phyloP scores from a whole-genome alignment of 2,113 vertebrate species.

The Lophotis ruficrista region DNA sequence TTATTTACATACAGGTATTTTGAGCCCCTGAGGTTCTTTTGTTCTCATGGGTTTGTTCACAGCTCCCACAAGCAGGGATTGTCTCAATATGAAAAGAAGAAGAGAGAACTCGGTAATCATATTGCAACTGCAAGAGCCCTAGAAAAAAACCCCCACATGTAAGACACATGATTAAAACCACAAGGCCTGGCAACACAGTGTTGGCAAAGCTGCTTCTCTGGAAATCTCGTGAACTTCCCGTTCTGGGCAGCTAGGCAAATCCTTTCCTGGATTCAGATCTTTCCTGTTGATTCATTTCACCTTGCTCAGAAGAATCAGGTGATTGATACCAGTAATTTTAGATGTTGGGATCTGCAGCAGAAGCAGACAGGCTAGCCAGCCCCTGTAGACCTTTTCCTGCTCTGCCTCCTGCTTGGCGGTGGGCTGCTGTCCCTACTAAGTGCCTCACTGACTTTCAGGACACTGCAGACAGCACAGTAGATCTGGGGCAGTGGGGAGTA shows the following conservation, averaged over 20 bases:
- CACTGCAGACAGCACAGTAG: background rate
- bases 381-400: background rate
- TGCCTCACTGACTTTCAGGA: background rate
- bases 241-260: background rate
- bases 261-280: background rate
- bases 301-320: background rate
- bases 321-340: background rate
- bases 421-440: background rate
- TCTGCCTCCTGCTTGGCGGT: fast-evolving
- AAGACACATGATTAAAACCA: background rate
- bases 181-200: background rate
- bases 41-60: background rate
- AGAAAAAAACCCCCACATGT: background rate
- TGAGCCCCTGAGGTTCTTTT: background rate
- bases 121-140: background rate
- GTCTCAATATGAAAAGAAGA: background rate
- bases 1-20: conserved; percentile 2
- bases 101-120: background rate
- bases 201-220: background rate
- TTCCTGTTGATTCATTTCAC: background rate
- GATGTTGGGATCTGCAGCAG: background rate
- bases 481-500: background rate
- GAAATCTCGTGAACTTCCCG: background rate
- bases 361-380: background rate
- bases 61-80: background rate